Conservation (phyloP, 2,113 vertebrate genomes). For the Scartelaos histophorus region DNA sequence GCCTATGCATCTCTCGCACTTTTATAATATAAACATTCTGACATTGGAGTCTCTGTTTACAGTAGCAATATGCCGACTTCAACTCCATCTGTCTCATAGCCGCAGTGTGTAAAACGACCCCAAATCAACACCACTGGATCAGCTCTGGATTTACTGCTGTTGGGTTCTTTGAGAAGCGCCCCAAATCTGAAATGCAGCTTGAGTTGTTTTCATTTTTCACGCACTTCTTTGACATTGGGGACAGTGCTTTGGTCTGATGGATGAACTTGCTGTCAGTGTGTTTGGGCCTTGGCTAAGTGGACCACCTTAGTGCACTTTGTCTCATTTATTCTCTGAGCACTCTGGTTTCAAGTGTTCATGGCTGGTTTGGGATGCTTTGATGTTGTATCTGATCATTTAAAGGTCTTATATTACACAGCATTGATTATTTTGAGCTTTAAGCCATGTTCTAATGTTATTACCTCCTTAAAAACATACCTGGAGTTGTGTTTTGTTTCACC, state of each 20-base stretch:
- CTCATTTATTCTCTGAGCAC: conserved; percentile 41
- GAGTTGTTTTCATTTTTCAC: conserved; percentile 39
- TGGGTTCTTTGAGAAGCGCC: conserved; percentile 26
- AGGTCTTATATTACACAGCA: neutral
- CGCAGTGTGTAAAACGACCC: conserved; percentile 70
- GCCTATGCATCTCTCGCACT: neutral
- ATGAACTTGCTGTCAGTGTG: conserved; percentile 26
- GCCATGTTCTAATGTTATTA: too few species aligned
- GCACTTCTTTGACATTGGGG: conserved; percentile 40
- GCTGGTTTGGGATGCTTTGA: conserved; percentile 21
- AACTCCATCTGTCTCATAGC: conserved; percentile 60
- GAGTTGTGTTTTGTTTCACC: too few species aligned
- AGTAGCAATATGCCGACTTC: conserved; percentile 52
- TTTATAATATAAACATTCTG: conserved; percentile 54
- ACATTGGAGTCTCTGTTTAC: conserved; percentile 64
- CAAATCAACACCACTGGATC: conserved; percentile 35
- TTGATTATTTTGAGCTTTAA: too few species aligned
- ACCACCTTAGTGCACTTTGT: conserved; percentile 27
- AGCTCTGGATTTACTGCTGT: conserved; percentile 28
- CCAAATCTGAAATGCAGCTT: conserved; percentile 40
- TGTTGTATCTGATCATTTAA: neutral
- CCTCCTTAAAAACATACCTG: too few species aligned
- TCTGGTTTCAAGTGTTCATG: conserved; percentile 23
- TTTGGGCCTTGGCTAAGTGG: conserved; percentile 36
- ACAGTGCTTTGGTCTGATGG: conserved; percentile 38